Evolutionary conservation across 2,888 invertebrate species (phyloP), one percentile per base, ranked within the genome.

Genomic region (Thalpophila matura): DNA sequence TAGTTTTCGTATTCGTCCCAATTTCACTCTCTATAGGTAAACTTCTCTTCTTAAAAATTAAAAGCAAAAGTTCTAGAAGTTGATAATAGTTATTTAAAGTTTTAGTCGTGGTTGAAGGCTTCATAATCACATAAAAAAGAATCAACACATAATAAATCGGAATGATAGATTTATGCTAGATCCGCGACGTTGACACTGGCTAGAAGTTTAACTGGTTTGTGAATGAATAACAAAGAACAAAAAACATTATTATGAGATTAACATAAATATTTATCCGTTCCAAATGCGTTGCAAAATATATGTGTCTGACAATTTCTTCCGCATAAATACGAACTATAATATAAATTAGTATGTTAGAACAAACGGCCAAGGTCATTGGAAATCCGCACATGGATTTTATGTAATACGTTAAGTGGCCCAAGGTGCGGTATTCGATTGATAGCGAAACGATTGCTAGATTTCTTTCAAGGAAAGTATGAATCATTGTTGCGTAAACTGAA

Each of bases 391-490:
- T 63, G 46, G 62, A 5, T 18, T 67, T 73, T 68, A 77, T 79
- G 77, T 82, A 75, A 80, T 50, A 50, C 51, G 6, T 49, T 38
- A 82, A 75, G 77, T 79, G 47, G 79, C 62, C 54, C 81, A 81
- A 81, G 81, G 81, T 75, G 45, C 51, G 58, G 24, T 63, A 35
- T 63, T 49, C 53, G 63, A 80, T 55, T 66, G 54, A 65, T 49
- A 75, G 43, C 57, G 61, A 68, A 73, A 73, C 67, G 33, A 54
- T 73, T 80, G 69, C 75, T 73, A 70, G 70, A 78, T 66, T 47
- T 66, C 62, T 60, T 80, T 65, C 79, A 79, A 80, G 80, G 68
- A 80, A 79, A 68, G 70, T 77, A 54, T 80, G 80, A 80, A 58
- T 79, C 80, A 79, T 22, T 31, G 26, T 79, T 78, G 60, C 73